phyloP scores from a whole-genome alignment of 2,888 invertebrate genomes.

The Mesoligia furuncula region DNA sequence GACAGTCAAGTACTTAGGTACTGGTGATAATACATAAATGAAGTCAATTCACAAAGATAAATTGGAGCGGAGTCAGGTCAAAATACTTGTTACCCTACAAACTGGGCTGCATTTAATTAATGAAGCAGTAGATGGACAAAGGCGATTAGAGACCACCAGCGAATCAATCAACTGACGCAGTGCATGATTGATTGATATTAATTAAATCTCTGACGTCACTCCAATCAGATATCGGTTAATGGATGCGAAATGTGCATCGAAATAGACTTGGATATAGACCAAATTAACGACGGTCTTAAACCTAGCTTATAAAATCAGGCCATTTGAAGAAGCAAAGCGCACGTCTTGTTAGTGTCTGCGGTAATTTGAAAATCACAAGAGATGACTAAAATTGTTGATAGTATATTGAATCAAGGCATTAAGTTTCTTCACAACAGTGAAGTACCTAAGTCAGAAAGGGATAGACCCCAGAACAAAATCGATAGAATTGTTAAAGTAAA shows the following conservation, averaged over 20 bases:
- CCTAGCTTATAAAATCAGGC: neutral
- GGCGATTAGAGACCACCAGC: slow-evolving; percentile 50
- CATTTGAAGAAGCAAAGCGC: neutral
- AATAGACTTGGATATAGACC: slow-evolving; percentile 1
- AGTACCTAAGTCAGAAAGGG: neutral
- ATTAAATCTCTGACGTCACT: slow-evolving; percentile 54
- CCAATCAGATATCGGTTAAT: slow-evolving; percentile 52
- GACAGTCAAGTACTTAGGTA: neutral
- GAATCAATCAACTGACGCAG: slow-evolving; percentile 48
- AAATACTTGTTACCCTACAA: slow-evolving; percentile 17
- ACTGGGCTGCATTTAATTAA: slow-evolving; percentile 47
- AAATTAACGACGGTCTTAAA: slow-evolving; percentile 1
- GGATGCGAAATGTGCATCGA: slow-evolving; percentile 34
- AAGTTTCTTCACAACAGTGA: neutral
- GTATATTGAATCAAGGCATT: neutral
- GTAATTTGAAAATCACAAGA: neutral
- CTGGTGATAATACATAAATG: neutral
- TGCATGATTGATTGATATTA: slow-evolving; percentile 55
- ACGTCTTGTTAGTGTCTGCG: neutral
- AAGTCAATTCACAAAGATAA: neutral
- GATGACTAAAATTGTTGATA: neutral
- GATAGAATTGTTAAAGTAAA: slow-evolving; percentile 2
- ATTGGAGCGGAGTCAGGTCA: neutral
- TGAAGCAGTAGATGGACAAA: slow-evolving; percentile 39
- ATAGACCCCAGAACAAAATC: neutral